Conservation (phyloP, 2,888 invertebrate species). For the Meliscaeva auricollis region DNA sequence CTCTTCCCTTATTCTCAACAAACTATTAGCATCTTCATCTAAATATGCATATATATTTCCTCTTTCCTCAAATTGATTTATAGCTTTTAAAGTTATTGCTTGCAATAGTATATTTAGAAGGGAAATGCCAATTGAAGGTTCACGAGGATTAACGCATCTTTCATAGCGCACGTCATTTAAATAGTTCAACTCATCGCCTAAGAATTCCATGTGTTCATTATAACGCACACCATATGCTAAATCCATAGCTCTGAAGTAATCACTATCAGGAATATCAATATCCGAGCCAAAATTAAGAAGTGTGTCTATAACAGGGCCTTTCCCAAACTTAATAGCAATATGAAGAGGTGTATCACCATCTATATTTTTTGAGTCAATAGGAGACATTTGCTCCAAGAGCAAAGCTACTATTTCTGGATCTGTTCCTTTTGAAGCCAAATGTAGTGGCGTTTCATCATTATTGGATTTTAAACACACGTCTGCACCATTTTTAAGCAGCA, state of each 20-base stretch:
- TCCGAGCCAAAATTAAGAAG: neutral
- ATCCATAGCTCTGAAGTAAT: no score
- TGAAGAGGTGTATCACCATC: neutral
- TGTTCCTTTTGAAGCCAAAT: neutral
- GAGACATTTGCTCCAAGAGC: neutral
- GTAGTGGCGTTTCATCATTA: neutral
- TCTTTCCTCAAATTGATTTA: neutral
- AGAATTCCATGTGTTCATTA: no score
- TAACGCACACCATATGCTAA: no score
- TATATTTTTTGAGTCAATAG: neutral
- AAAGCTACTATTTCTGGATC: neutral
- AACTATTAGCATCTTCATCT: accelerated
- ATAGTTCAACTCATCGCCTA: no score
- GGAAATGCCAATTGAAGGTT: no score
- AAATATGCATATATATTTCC: neutral
- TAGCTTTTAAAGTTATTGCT: neutral
- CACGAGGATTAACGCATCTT: no score
- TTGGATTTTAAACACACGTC: neutral
- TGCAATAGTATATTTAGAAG: no score
- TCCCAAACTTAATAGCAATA: neutral
- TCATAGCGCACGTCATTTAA: no score
- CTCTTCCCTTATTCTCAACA: neutral
- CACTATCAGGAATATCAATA: neutral
- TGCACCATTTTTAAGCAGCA: neutral
- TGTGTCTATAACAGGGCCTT: neutral